Evolutionary conservation across 2,888 invertebrate species (phyloP), one percentile per base, ranked within the genome.

Genomic region (Drosophila imparisetae): DNA sequence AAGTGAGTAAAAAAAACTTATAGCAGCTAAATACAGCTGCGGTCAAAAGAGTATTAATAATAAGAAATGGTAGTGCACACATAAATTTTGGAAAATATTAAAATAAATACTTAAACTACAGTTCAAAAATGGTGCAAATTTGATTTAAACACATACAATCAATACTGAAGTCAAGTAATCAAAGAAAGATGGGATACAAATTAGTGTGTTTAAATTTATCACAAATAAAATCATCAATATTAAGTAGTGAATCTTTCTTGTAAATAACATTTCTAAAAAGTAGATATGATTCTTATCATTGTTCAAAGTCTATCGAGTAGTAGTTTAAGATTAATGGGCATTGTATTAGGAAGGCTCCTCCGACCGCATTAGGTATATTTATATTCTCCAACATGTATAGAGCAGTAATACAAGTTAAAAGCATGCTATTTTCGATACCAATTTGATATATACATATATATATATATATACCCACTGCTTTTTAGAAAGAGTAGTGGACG

Each of bases 31-130:
- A 15, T 66, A 34, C 72, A 79, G 70, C 58, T 66, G 74, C 21
- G 21, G 21, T 21, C 29, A 69, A 83, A 77, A 72, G 32, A 32
- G 3, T 32, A 76, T 62, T 60, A 65, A 49, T 68, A 80, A 67
- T 62, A 38, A 8, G 15, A 38, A 45, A 45, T 21, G 4, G 11
- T 5, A 21, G 15, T 24, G 13, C 7, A 13, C 21, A 21, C 4
- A 24, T 45, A 45, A 21, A 3, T 3, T 11, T 45, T 45, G 13
- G 0, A 24, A 45, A 15, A 24, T 24, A 15, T 4, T 24, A 0
- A 15, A 45, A 45, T 13, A 15, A 24, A 15, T 2, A 24, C 21
- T 4, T 7, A 1, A 24, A 15, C 15, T 4, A 24, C 24, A 24
- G 13, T 21, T 40, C 0, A 21, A n/a, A 40, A 40, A 11, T 11